A percentile compares a stretch with the other conserved stretches of the same genome.
phyloP scores from a whole-genome alignment of 2,113 vertebrate species.

The Lagenorhynchus albirostris region DNA sequence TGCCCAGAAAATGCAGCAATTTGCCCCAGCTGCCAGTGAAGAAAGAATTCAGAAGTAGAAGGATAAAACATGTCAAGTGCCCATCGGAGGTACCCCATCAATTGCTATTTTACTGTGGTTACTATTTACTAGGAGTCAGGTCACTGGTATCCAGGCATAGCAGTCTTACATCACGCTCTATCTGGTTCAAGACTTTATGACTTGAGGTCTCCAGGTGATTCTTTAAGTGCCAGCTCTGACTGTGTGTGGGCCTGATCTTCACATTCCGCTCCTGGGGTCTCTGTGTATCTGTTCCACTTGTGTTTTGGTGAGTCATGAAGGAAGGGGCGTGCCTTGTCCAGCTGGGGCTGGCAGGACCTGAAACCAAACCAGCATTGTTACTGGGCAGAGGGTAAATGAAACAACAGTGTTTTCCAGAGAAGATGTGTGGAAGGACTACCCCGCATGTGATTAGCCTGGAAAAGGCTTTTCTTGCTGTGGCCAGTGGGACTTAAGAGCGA shows the following conservation, averaged over 20 bases:
- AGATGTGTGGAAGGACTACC: background rate
- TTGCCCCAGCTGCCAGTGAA: background rate
- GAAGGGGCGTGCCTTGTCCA: rapidly evolving
- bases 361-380: background rate
- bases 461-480: background rate
- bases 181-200: background rate
- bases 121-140: background rate
- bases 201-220: background rate
- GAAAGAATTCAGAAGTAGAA: background rate
- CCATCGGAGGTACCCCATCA: no score
- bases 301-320: background rate
- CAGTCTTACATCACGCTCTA: background rate
- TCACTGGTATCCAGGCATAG: background rate
- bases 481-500: background rate
- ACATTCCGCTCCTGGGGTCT: background rate
- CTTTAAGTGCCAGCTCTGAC: background rate
- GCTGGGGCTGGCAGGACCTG: background rate
- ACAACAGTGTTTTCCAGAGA: background rate
- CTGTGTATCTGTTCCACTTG: background rate
- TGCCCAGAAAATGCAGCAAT: background rate
- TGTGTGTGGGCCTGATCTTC: background rate
- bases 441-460: background rate
- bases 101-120: background rate
- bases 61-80: background rate
- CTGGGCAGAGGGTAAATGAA: background rate